Evolutionary conservation across 2,888 invertebrate species (phyloP), one percentile per base, ranked within the genome.

Genomic region (Opisthograptis luteolata): DNA sequence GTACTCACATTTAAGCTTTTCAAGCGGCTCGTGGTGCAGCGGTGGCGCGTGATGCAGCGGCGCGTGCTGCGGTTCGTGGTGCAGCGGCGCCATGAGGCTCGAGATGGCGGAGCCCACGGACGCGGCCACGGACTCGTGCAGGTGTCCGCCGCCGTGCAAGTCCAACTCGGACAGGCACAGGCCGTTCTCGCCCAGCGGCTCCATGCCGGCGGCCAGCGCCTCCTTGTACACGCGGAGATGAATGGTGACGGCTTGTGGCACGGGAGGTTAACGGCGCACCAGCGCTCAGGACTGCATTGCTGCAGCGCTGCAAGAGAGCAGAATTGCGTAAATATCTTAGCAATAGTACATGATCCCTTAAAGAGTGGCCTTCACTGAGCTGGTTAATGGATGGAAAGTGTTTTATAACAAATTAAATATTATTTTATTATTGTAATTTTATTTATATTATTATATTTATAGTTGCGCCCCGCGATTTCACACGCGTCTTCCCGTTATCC

Each of bases 1-100:
- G 39, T 48, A 93, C 94, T 95, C 89, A 95, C 95, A 91, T 93
- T 95, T 95, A 51, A 95, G 91, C 79, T 95, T 95, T 88, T 95
- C 95, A 54, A 95, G 77, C 4, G 95, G 95, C 73, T 95, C 95
- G 63, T 94, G 94, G 12, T 93, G 91, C 8, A 93, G 88, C 0
- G 92, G 93, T 36, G 93, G 92, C 57, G 94, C 94, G 42, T 84
- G 85, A 53, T 87, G 87, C 17, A 93, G 83, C 45, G 93, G 92
- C 39, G 92, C 83, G 62, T 93, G 93, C 65, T 92, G 92, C 0
- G 87, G 80, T 79, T 92, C 83, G 67, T 92, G 93, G 69, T 93
- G 81, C 64, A 92, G 59, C 2, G 91, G 90, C 59, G 88, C 87
- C 91, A 87, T 93, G 66, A 89, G 91, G 79, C 81, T 92, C 53